A percentile compares a stretch with the other conserved stretches of the same genome.
These are phyloP conservation scores for Scelioninae gen. 2 DNA, from an alignment of 2,888 invertebrate species.

Conservation along the genomic window DNA sequence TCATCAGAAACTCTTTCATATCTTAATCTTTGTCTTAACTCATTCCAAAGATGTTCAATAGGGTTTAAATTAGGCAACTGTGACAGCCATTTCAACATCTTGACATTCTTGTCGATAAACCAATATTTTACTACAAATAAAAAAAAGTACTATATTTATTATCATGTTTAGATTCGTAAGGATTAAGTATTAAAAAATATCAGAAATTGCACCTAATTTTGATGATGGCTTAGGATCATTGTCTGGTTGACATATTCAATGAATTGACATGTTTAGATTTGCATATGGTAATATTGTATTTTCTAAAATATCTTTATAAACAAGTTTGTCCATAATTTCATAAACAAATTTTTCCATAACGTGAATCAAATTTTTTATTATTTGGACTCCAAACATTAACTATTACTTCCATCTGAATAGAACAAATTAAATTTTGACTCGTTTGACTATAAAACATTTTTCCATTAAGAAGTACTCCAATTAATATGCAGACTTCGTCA, in stretches of 20 bases:
- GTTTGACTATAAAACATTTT: slow-evolving; percentile 6
- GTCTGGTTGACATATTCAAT: too few relatives aligned
- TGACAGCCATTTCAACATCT: slow-evolving; percentile 4
- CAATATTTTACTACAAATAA: slow-evolving; percentile 12
- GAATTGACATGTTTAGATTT: too few relatives aligned
- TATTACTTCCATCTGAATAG: slow-evolving; percentile 9
- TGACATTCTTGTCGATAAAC: too few relatives aligned
- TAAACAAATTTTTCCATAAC: slow-evolving; percentile 3
- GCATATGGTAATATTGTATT: slow-evolving; percentile 29
- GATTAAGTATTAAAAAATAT: too few relatives aligned
- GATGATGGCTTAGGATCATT: slow-evolving; percentile 9
- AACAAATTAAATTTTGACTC: slow-evolving; percentile 17
- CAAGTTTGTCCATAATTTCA: slow-evolving; percentile 18
- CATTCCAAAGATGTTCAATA: slow-evolving; percentile 9
- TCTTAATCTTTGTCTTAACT: slow-evolving; percentile 3
- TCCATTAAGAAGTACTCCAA: too few relatives aligned
- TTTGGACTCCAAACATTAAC: slow-evolving; percentile 16
- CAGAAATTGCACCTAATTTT: too few relatives aligned
- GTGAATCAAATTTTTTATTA: slow-evolving; percentile 9
- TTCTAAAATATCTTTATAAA: slow-evolving; percentile 2
- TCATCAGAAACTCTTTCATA: not conserved
- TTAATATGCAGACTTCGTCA: not conserved
- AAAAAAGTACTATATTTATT: too few relatives aligned
- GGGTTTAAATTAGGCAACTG: slow-evolving; percentile 11
- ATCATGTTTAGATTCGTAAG: too few relatives aligned